Base-by-base conservation (phyloP, 2,797 vertebrate species). In the Lepus townsendii region DNA sequence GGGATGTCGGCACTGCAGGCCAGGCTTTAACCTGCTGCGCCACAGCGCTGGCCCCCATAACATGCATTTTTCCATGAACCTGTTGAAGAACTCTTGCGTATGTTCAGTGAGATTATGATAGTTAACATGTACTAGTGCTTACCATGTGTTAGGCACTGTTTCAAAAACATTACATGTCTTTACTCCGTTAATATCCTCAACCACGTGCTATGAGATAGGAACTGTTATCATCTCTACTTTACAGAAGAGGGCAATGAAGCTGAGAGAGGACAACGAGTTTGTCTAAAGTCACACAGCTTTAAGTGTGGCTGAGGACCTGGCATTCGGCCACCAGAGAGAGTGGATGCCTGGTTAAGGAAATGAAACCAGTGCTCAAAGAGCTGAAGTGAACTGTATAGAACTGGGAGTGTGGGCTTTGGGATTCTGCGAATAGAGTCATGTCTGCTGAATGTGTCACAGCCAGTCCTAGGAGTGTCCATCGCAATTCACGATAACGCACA, bases 181-280 rank as follows among this genome's bases (percentile, higher is more conserved):
- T 79, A 71, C 9, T 82, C 27, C 47, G 66, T 92, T 87, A 60
- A 50, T 87, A 83, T 4, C 20, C 11, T 73, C n/a, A 84, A 69
- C 14, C 9, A 79, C 12, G 16, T 9, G 10, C 32, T 38, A 87
- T 32, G 52, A 86, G 32, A 47, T 57, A 83, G n/a, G 10, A 22
- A 78, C 17, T 63, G 1, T 65, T 38, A 11, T 38, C 60, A 57
- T 76, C 3, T 65, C 83, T 38, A 62, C 50, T 95, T 96, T 78
- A 60, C 10, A 85, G 72, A 92, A n/a, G 11, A 75, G 1, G 6
- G 38, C 26, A 89, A 47, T 63, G 38, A 92, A 92, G 5, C 13
- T 35, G n/a, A 94, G 32, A 88, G 13, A 83, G 38, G 30, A 57
- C 30, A 68, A 77, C 2, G 20, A 62, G 92, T 91, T 75, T 85